Evolutionary conservation across 64 coral and sea anemone species (phyloP).

Genomic region (Exaiptasia diaphana): DNA sequence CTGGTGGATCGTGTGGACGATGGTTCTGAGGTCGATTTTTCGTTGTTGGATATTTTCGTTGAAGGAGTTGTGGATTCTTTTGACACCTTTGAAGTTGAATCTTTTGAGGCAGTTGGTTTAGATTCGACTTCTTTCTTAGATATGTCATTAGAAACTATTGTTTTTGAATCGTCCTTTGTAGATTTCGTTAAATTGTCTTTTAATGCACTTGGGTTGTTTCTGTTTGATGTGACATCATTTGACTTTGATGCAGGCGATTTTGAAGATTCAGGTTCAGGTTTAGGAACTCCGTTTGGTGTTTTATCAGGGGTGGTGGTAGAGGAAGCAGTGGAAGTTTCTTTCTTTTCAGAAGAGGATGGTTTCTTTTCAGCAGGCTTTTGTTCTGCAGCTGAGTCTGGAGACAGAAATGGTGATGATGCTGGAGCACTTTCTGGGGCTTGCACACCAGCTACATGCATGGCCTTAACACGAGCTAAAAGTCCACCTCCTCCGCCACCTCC

Average conservation of each 20-base stretch:
- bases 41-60: not conserved
- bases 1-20: not conserved
- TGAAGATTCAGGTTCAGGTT: too few relatives aligned
- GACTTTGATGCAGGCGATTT: too few relatives aligned
- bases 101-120: not conserved
- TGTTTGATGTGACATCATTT: too few relatives aligned
- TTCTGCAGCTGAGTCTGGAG: constrained; percentile 63
- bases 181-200: too few relatives aligned
- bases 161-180: not conserved
- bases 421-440: constrained; percentile 59
- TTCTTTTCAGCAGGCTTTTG: not conserved
- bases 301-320: not conserved
- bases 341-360: not conserved
- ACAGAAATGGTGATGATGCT: constrained; percentile 69
- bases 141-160: not conserved
- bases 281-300: too few relatives aligned
- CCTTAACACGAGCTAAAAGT: constrained; percentile 74
- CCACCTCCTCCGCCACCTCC: constrained; percentile 49
- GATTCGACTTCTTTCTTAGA: not conserved
- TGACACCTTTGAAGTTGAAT: not conserved
- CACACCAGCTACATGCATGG: constrained; percentile 84
- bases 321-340: not conserved
- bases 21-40: not conserved
- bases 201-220: too few relatives aligned
- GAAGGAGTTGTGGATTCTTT: not conserved